Conservation (phyloP, 2,888 invertebrate genomes). For the Eristalis tenax region DNA sequence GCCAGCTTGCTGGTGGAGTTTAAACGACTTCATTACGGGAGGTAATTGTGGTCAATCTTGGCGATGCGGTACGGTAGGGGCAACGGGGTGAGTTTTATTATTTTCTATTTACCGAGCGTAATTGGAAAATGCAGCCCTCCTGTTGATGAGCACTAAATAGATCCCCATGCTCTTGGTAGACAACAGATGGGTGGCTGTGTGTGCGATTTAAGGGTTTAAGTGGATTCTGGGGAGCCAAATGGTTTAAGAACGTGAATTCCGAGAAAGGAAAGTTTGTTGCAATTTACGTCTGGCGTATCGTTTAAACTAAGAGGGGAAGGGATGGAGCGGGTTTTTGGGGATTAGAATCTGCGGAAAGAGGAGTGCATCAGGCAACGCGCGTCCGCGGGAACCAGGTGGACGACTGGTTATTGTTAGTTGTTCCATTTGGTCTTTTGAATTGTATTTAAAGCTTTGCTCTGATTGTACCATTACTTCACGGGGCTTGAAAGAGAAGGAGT, state of each 20-base stretch:
- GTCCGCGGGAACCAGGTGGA: too few relatives aligned
- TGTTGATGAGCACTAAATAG: conserved; percentile 20
- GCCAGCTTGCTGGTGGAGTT: conserved; percentile 22
- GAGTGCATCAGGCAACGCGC: too few relatives aligned
- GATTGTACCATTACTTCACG: too few relatives aligned
- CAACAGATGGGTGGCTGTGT: background rate
- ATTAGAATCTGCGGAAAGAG: too few relatives aligned
- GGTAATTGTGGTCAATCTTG: conserved; percentile 39
- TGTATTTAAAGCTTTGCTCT: too few relatives aligned
- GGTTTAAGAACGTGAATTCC: background rate
- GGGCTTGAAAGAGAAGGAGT: too few relatives aligned
- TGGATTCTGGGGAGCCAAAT: background rate
- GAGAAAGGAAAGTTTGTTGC: background rate
- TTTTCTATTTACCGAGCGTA: conserved; percentile 30
- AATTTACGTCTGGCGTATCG: background rate
- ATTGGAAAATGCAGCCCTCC: conserved; percentile 37
- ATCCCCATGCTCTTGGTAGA: background rate
- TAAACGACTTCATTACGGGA: conserved; percentile 21
- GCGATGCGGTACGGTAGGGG: background rate
- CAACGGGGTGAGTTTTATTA: background rate
- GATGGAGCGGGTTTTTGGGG: too few relatives aligned
- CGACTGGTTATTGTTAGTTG: too few relatives aligned
- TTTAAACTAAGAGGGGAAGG: too few relatives aligned
- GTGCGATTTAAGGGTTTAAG: background rate
- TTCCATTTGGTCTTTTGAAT: too few relatives aligned